Conservation (phyloP, 2,113 vertebrate species). For the Fulica atra region DNA sequence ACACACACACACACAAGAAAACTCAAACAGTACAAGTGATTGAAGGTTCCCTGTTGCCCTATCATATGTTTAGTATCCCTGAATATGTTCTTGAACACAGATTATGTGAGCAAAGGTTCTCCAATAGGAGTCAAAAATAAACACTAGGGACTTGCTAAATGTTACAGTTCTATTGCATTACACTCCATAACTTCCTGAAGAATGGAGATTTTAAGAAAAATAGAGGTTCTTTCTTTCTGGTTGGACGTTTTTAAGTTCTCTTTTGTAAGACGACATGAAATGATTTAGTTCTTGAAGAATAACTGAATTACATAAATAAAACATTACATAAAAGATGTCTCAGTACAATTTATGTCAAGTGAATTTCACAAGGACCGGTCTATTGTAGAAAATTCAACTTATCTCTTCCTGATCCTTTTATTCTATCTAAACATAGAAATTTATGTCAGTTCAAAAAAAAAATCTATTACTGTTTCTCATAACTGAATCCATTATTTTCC, state of each 20-base stretch:
- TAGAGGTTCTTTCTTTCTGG: constrained; percentile 11
- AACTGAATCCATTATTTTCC: constrained; percentile 75
- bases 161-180: not conserved
- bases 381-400: constrained; percentile 71
- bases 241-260: constrained; percentile 50
- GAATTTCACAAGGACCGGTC: constrained; percentile 63
- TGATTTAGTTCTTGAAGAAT: constrained; percentile 63
- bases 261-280: constrained; percentile 60
- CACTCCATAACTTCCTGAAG: not conserved
- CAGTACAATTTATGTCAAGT: constrained; percentile 65
- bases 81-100: not conserved
- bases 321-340: constrained; percentile 63
- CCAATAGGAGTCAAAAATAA: not conserved
- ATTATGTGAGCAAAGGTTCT: not conserved
- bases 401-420: constrained; percentile 71
- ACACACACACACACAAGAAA: not conserved
- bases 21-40: not conserved
- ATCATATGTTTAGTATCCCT: not conserved
- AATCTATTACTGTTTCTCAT: constrained; percentile 73
- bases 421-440: constrained; percentile 70
- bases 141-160: not conserved
- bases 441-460: constrained; percentile 74
- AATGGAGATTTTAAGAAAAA: constrained; percentile 23
- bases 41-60: not conserved
- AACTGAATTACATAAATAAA: constrained; percentile 78